Base-by-base conservation (phyloP, 2,113 vertebrate species). In the Paradoxurus hermaphroditus region DNA sequence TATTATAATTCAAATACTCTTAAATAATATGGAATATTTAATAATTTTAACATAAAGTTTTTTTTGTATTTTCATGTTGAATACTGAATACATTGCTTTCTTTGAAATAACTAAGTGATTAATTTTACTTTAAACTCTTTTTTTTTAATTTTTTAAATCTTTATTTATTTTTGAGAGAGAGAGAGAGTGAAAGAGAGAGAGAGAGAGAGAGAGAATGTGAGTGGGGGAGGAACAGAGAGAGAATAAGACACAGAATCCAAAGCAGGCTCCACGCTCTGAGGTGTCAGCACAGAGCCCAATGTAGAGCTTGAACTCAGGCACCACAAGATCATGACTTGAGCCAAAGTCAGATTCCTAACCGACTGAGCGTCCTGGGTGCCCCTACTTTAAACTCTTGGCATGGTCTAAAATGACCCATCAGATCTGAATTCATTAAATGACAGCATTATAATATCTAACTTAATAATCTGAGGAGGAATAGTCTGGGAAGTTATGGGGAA, bases 71-170 rank as follows among this genome's bases (percentile, higher is more conserved):
- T 94, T 94, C 31, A 68, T 59, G 4, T 23, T 27, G 46, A 95
- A 3, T 5, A 91, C 31, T 34, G 8, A 79, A 86, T 89, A 2
- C 2, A 39, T 53, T 44, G 7, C 18, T 63, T 65, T 15, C 36
- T 79, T 87, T 90, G 41, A 96, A 97, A 78, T 82, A 84, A 34
- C 19, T 63, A 67, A 56, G 2, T 91, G 91, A 86, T 68, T 91
- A n/a, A 75, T 84, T 92, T 96, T 12, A 93, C 49, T 96, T 94
- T 81, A 87, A 96, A 86, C 93, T 96, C 27, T 3, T 11, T n/a
- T n/a, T n/a, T n/a, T n/a, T n/a, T n/a, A n/a, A n/a, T n/a, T n/a
- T n/a, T n/a, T n/a, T n/a, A n/a, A n/a, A n/a, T n/a, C n/a, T n/a
- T n/a, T n/a, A n/a, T n/a, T n/a, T n/a, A n/a, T n/a, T n/a, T n/a